Evolutionary conservation across 2,113 vertebrate species (phyloP).

Genomic region (Tupaia chinensis): DNA sequence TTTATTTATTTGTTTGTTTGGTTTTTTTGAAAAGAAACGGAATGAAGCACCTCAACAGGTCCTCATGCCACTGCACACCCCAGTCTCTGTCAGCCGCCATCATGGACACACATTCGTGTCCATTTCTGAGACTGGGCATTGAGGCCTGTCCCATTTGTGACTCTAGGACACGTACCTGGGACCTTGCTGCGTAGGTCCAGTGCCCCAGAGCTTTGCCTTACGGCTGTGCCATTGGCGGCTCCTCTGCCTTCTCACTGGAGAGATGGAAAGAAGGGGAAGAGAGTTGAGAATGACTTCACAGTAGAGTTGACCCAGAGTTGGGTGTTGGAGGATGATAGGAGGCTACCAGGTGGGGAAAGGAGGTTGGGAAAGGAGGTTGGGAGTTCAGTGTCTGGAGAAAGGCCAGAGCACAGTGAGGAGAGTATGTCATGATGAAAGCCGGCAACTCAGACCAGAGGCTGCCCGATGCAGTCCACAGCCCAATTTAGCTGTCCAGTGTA

Average conservation of each 20-base stretch:
- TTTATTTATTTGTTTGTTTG: too few relatives aligned
- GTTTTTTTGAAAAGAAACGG: too few relatives aligned
- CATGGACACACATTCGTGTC: too few relatives aligned
- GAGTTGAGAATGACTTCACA: background rate
- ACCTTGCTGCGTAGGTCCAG: too few relatives aligned
- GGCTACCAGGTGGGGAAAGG: background rate
- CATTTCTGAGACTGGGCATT: too few relatives aligned
- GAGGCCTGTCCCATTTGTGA: too few relatives aligned
- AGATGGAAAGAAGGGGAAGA: background rate
- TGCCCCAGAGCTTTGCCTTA: too few relatives aligned
- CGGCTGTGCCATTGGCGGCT: too few relatives aligned
- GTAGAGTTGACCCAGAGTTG: background rate
- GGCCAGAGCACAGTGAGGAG: background rate
- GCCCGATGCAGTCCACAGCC: background rate
- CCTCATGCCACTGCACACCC: too few relatives aligned
- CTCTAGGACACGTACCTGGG: too few relatives aligned
- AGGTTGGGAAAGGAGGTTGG: background rate
- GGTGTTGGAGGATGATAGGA: constrained; percentile 10
- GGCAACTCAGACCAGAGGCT: background rate
- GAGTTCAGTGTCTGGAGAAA: background rate
- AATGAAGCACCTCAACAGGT: too few relatives aligned
- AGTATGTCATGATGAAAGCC: background rate
- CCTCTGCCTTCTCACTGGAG: background rate
- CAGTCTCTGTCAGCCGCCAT: too few relatives aligned
- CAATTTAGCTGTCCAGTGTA: background rate